Conservation (phyloP, 1,140 invertebrate species). For the Carcinoscorpius rotundicauda region DNA sequence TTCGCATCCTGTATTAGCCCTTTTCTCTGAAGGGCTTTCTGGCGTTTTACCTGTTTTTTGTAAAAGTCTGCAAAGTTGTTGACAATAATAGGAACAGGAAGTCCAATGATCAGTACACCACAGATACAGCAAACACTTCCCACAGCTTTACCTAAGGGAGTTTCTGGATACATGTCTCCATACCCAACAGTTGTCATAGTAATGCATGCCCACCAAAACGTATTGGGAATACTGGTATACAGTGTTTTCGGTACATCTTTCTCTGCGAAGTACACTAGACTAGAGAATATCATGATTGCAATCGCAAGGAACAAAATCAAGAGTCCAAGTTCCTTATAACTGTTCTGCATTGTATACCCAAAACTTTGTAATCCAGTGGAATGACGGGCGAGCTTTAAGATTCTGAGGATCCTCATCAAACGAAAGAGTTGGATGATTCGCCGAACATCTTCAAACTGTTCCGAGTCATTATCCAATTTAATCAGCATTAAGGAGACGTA, state of each 20-base stretch:
- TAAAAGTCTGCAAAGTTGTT: slow-evolving; percentile 50
- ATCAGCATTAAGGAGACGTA: slow-evolving; percentile 90
- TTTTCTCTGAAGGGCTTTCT: slow-evolving; percentile 85
- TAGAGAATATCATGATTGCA: slow-evolving; percentile 98
- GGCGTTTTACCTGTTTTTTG: slow-evolving; percentile 98
- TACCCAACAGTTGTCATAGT: slow-evolving; percentile 87
- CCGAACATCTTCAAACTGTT: slow-evolving; percentile 85
- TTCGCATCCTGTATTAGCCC: not conserved
- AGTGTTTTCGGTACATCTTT: slow-evolving; percentile 93
- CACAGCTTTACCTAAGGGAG: slow-evolving; percentile 89
- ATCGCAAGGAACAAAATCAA: slow-evolving; percentile 98
- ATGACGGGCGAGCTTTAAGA: slow-evolving; percentile 95
- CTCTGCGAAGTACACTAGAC: slow-evolving; percentile 97
- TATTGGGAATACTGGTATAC: slow-evolving; percentile 87
- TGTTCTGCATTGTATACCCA: slow-evolving; percentile 95
- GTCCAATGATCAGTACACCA: slow-evolving; percentile 99
- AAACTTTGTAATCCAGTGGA: slow-evolving; percentile 96
- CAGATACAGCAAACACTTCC: slow-evolving; percentile 98
- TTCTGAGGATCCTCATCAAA: slow-evolving; percentile 97
- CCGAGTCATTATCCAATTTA: slow-evolving; percentile 50
- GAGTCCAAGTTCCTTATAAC: slow-evolving; percentile 96
- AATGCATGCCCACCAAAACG: slow-evolving; percentile 41
- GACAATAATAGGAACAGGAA: slow-evolving; percentile 43
- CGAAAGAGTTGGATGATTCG: slow-evolving; percentile 97
- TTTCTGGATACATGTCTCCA: slow-evolving; percentile 95